Conservation (phyloP, 2,797 vertebrate species). For the Cephalopachus bancanus region DNA sequence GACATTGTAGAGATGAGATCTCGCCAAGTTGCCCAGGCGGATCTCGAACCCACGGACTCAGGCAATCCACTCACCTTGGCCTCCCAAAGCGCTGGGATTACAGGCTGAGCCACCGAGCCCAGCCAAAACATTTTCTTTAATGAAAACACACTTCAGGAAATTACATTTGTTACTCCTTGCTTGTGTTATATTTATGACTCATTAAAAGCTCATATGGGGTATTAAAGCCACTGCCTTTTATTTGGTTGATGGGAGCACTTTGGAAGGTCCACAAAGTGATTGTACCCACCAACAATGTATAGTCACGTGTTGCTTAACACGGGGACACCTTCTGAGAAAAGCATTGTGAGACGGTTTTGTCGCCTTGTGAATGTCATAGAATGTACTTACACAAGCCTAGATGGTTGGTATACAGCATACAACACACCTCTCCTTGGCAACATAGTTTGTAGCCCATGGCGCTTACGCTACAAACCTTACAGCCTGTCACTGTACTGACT, state of each 20-base stretch:
- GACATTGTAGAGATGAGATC: too few species aligned
- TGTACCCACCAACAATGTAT: neutral
- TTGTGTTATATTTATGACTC: neutral
- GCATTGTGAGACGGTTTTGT: neutral
- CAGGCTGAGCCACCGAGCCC: too few species aligned
- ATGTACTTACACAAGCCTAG: neutral
- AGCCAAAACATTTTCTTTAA: neutral
- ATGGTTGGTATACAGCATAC: neutral
- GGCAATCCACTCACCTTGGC: too few species aligned
- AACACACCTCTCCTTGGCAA: neutral
- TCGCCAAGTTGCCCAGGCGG: too few species aligned
- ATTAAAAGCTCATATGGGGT: neutral
- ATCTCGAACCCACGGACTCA: too few species aligned
- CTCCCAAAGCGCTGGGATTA: too few species aligned
- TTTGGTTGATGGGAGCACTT: too few species aligned
- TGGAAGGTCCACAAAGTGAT: neutral
- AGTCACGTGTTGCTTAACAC: neutral
- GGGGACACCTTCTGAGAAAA: neutral
- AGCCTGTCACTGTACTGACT: neutral
- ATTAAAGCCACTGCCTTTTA: neutral
- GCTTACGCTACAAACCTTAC: neutral
- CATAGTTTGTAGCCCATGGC: neutral
- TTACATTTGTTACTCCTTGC: neutral
- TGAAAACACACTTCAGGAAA: neutral
- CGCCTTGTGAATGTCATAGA: neutral